Base-by-base conservation (phyloP, 2,888 invertebrate species). In the Lissocephala sabroskyi region DNA sequence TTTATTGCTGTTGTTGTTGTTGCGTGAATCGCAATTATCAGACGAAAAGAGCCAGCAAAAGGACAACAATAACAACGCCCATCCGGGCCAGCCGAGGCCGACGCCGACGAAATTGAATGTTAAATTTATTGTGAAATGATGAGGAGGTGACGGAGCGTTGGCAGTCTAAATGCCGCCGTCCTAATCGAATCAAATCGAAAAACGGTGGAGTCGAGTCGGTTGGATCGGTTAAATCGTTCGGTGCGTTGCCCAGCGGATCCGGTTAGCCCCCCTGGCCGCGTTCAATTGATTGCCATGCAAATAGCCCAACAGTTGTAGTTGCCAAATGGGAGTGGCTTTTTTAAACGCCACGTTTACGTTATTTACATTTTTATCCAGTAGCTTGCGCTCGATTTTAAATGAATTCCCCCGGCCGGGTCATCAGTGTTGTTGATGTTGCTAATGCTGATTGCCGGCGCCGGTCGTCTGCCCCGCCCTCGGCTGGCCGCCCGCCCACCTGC, bases 371-470 rank as follows among this genome's bases (percentile, higher is more conserved):
- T 13, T 9, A 35, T 35, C 10, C n/a, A 13, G 10, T 32, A n/a
- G 11, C 10, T 37, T 30, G 10, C 30, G 10, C 19, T 37, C 19
- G 14, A 9, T 36, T 18, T 17, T n/a, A n/a, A n/a, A n/a, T n/a
- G n/a, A n/a, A n/a, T n/a, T n/a, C n/a, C n/a, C n/a, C n/a, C n/a
- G n/a, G n/a, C n/a, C n/a, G n/a, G n/a, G n/a, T n/a, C n/a, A n/a
- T n/a, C n/a, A n/a, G n/a, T 10, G 19, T 37, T 37, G 19, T 18
- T 37, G 37, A 37, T 23, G 37, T 37, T 37, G 37, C 37, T 37
- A 37, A 37, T 37, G 37, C 37, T 37, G 37, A 37, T 37, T 37
- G 37, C n/a, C n/a, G n/a, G n/a, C n/a, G n/a, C n/a, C n/a, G n/a
- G n/a, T n/a, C n/a, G n/a, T n/a, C n/a, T n/a, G n/a, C n/a, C n/a